A percentile compares a stretch with the other conserved stretches of the same genome.
Conservation (phyloP, 2,797 vertebrate genomes). For the Notolepis coatsorum region DNA sequence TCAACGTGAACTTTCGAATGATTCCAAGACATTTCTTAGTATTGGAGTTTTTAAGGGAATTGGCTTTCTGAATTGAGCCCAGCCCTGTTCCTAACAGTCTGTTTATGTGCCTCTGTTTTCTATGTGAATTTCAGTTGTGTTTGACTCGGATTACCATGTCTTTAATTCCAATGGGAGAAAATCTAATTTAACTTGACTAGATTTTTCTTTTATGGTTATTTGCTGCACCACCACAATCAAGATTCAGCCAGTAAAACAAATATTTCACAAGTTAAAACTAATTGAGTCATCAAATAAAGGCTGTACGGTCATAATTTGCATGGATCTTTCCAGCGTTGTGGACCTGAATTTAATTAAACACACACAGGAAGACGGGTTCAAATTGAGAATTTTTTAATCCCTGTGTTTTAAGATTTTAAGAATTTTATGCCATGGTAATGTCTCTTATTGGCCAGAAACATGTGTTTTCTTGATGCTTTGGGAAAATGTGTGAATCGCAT, state of each 20-base stretch:
- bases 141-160: background rate
- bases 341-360: slow-evolving; percentile 37
- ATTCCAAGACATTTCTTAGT: too few relatives aligned
- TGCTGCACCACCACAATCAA: too few relatives aligned
- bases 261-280: too few relatives aligned
- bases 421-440: slow-evolving; percentile 48
- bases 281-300: background rate
- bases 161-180: slow-evolving; percentile 5
- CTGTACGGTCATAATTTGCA: background rate
- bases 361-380: slow-evolving; percentile 27
- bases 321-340: slow-evolving; percentile 19
- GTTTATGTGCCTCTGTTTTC: background rate
- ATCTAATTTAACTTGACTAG: too few relatives aligned
- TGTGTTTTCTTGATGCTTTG: slow-evolving; percentile 25
- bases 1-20: too few relatives aligned
- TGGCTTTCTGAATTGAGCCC: too few relatives aligned
- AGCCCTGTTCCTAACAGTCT: too few relatives aligned
- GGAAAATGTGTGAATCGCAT: slow-evolving; percentile 32
- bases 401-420: slow-evolving; percentile 61
- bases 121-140: background rate
- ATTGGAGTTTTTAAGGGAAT: too few relatives aligned
- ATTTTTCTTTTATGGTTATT: too few relatives aligned
- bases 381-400: slow-evolving; percentile 49
- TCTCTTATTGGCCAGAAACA: slow-evolving; percentile 40
- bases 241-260: background rate